Evolutionary conservation across 2,888 invertebrate species (phyloP), one percentile per base, ranked within the genome.

Genomic region (Hyles lineata): DNA sequence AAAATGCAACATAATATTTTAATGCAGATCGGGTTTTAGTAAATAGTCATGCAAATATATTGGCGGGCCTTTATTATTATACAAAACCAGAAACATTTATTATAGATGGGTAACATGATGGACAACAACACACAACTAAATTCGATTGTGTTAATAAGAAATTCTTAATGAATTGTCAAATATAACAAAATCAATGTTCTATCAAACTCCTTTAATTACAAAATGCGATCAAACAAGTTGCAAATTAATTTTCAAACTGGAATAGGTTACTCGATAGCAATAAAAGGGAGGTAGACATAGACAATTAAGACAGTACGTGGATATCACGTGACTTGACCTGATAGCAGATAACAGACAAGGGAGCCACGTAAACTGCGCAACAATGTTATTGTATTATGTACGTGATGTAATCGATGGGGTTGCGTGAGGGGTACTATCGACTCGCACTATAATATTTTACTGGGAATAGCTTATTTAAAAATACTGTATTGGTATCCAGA

Each of bases 251-350:
- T 43, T 43, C 43, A 43, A 19, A 32, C 19, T 29, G 8, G 15
- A 32, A 32, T 11, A 17, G 1, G 9, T 1, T 0, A 8, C 17
- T 32, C 7, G 11, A 63, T 23, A 15, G 21, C 35, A 43, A 32
- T 62, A 21, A n/a, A 67, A 15, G 63, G 21, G 15, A 43, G 43
- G 11, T 5, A n/a, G 1, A n/a, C 55, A 55, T 55, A 17, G 43
- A 17, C 43, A 67, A 23, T 67, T 43, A 43, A 43, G 63, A 35
- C 63, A 6, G 11, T 15, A 43, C 63, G 23, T 67, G 23, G 21
- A 43, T 67, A 21, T 67, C 63, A 67, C 63, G 63, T 67, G 63
- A 43, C 63, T 43, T 6, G 15, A 43, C 21, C 21, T 67, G 21
- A 67, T 50, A 50, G 23, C 23, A 19, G 43, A 43, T 67, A 67